phyloP scores from a whole-genome alignment of 2,797 vertebrate species.

The Gadopsis bispinosus region DNA sequence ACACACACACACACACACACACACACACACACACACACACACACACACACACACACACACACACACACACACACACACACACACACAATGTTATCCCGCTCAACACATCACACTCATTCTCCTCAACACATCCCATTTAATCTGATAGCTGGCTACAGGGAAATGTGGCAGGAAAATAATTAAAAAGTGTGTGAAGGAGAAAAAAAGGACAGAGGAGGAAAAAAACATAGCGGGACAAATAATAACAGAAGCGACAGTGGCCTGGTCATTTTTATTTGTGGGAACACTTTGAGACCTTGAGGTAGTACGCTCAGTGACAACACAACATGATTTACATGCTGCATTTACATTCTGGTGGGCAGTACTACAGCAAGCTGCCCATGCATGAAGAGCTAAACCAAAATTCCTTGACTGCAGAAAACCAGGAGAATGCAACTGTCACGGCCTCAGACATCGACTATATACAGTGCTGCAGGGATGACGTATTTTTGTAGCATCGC shows the following conservation, averaged over 20 bases:
- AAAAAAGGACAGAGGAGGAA: constrained; percentile 46
- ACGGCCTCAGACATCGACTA: no score
- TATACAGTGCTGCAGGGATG: no score
- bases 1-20: constrained; percentile 6
- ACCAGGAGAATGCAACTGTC: no score
- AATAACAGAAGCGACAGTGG: constrained; percentile 24
- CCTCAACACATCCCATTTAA: constrained; percentile 68
- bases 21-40: no score
- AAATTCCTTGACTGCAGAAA: neutral
- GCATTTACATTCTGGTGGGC: constrained; percentile 2
- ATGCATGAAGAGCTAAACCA: neutral
- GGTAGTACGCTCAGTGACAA: constrained; percentile 19
- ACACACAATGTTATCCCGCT: constrained; percentile 13
- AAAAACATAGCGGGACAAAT: constrained; percentile 33
- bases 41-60: constrained; percentile 7
- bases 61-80: constrained; percentile 9
- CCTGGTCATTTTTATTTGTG: constrained; percentile 8
- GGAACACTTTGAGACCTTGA: constrained; percentile 5
- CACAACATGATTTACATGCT: neutral
- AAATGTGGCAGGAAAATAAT: constrained; percentile 66
- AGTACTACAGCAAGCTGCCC: neutral
- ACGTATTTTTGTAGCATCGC: no score
- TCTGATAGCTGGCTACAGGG: constrained; percentile 61
- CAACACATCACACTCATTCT: constrained; percentile 61
- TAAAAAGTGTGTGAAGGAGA: constrained; percentile 66